These are phyloP conservation scores for Dipodomys merriami DNA, from an alignment of 2,113 vertebrate genomes.

Conservation along the genomic window DNA sequence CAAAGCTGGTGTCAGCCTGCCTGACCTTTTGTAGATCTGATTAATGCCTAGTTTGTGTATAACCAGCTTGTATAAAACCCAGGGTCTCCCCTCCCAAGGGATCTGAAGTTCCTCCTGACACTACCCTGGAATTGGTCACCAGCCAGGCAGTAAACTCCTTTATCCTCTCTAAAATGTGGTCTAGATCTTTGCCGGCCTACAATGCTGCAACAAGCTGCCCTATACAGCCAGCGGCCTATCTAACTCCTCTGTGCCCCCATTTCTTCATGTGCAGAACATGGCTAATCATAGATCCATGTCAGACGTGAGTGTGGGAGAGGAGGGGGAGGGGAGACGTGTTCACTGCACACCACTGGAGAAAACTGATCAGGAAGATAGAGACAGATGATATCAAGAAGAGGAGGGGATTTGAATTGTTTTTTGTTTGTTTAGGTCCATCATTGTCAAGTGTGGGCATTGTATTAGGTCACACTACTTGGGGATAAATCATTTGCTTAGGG, in stretches of 20 bases:
- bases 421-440: not conserved
- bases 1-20: no score
- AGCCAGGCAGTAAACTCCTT: no score
- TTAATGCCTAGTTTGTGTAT: no score
- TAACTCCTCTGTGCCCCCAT: not conserved
- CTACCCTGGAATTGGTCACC: no score
- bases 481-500: not conserved
- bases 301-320: no score
- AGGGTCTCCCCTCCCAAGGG: no score
- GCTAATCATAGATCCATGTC: not conserved
- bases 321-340: not conserved
- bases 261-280: not conserved
- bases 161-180: no score
- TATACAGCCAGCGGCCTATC: not conserved
- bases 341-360: not conserved
- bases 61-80: no score
- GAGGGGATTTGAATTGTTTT: not conserved
- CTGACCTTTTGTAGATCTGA: no score
- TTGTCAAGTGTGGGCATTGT: not conserved
- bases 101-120: no score
- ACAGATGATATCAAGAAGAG: not conserved
- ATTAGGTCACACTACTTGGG: not conserved
- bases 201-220: not conserved
- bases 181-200: no score
- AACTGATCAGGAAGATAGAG: not conserved